These are phyloP conservation scores for Anadara kagoshimensis DNA, from an alignment of 1,140 invertebrate species.

Conservation along the genomic window DNA sequence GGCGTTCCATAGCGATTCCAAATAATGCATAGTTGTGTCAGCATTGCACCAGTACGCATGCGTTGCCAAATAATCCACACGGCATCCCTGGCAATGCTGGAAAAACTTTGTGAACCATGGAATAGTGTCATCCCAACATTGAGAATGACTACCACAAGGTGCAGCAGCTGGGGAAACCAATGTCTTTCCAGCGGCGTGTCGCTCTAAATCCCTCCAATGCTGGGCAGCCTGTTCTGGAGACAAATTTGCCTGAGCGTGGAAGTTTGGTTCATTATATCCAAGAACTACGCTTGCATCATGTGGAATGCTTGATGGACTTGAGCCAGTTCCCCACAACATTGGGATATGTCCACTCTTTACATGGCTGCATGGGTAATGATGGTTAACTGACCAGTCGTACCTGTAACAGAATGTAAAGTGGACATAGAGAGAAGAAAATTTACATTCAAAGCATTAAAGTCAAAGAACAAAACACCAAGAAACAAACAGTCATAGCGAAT, in stretches of 20 bases:
- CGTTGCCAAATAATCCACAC: slow-evolving; percentile 47
- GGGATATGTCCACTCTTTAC: slow-evolving; percentile 22
- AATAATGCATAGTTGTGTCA: slow-evolving; percentile 40
- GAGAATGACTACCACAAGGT: slow-evolving; percentile 22
- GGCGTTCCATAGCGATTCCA: slow-evolving; percentile 44
- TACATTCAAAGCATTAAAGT: too few relatives aligned
- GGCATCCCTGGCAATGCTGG: slow-evolving; percentile 40
- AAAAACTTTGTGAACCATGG: slow-evolving; percentile 52
- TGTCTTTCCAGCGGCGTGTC: slow-evolving; percentile 9
- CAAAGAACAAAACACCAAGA: too few relatives aligned
- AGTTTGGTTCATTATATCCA: slow-evolving; percentile 54
- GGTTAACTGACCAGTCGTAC: slow-evolving; percentile 19
- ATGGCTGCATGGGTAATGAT: not conserved
- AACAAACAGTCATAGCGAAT: too few relatives aligned
- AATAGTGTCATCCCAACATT: slow-evolving; percentile 11
- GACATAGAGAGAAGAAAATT: too few relatives aligned
- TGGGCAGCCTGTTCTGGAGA: slow-evolving; percentile 31
- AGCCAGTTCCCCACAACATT: slow-evolving; percentile 40
- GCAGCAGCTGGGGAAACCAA: slow-evolving; percentile 47
- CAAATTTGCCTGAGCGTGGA: slow-evolving; percentile 37
- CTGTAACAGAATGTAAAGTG: too few relatives aligned
- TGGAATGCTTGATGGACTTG: not conserved
- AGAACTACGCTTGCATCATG: slow-evolving; percentile 30
- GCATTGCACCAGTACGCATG: slow-evolving; percentile 51
- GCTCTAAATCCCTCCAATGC: slow-evolving; percentile 38